Conservation (phyloP, 1,140 invertebrate species). For the Aphis craccivora region DNA sequence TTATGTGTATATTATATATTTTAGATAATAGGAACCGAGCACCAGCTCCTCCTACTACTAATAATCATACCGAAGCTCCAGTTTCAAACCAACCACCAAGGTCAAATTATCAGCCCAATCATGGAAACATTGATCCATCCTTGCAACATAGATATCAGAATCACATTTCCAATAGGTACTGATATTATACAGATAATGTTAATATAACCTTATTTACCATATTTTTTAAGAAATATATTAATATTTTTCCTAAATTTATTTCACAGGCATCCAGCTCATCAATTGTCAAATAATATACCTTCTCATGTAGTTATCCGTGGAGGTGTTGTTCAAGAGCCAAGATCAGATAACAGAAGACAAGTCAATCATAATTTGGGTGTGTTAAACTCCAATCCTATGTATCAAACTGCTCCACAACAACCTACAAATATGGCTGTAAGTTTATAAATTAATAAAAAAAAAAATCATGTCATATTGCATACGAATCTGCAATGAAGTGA, state of each 20-base stretch:
- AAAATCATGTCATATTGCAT: no score
- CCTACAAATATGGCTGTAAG: constrained; percentile 13
- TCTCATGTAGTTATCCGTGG: constrained; percentile 39
- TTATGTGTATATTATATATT: background rate
- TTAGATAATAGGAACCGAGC: constrained; percentile 14
- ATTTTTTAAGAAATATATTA: background rate
- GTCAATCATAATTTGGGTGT: background rate
- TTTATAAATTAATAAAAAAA: background rate
- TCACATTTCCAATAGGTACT: constrained; percentile 2
- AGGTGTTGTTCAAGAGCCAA: background rate
- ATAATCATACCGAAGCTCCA: constrained; percentile 16
- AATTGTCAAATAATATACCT: constrained; percentile 33
- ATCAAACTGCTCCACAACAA: background rate
- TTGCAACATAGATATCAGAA: constrained; percentile 44
- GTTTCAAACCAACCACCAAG: background rate
- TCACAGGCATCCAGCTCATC: constrained; percentile 33
- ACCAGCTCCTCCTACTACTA: background rate
- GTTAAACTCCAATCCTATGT: constrained; percentile 27
- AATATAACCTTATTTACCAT: background rate
- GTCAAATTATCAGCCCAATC: constrained; percentile 33
- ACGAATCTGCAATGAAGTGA: no score
- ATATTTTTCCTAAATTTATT: background rate
- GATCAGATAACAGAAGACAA: constrained; percentile 47
- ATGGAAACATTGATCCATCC: background rate
- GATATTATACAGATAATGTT: background rate